Percentiles rank a stretch among this genome's conserved stretches.
phyloP scores from a whole-genome alignment of 2,113 vertebrate genomes.

The Brachypteracias leptosomus region DNA sequence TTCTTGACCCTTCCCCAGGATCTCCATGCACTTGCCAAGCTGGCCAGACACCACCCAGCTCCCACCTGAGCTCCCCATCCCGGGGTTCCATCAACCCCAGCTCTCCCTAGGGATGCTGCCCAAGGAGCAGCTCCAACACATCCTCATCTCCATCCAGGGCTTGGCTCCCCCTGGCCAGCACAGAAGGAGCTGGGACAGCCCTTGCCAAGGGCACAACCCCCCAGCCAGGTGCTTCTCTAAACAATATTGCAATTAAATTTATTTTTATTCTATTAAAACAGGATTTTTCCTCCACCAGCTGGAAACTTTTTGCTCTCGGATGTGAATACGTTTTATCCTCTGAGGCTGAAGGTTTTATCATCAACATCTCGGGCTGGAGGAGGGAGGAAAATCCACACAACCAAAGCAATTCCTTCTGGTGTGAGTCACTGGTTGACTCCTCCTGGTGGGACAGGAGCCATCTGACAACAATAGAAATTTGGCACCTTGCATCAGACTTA shows the following conservation, averaged over 20 bases:
- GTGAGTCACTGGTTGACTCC: neutral
- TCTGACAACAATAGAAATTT: conserved; percentile 37
- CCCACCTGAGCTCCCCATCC: neutral
- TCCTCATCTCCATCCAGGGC: fast-evolving
- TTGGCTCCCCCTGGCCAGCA: neutral
- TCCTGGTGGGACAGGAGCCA: neutral
- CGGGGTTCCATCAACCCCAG: neutral
- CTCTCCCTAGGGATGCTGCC: neutral
- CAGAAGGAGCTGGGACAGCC: neutral
- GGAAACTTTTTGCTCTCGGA: neutral
- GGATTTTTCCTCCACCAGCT: neutral
- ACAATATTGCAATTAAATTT: fast-evolving
- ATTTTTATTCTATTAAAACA: neutral
- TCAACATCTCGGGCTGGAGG: neutral
- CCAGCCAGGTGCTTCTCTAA: neutral
- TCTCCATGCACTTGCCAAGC: neutral
- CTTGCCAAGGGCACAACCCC: neutral
- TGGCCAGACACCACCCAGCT: neutral
- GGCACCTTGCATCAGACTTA: neutral
- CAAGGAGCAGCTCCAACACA: neutral
- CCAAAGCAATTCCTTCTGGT: neutral
- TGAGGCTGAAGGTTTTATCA: neutral
- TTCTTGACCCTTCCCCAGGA: neutral
- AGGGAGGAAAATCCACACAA: neutral
- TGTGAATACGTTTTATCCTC: neutral